A percentile compares a stretch with the other conserved stretches of the same genome.
These are phyloP conservation scores for Andricus quercusramuli DNA, from an alignment of 2,888 invertebrate genomes.

Conservation along the genomic window DNA sequence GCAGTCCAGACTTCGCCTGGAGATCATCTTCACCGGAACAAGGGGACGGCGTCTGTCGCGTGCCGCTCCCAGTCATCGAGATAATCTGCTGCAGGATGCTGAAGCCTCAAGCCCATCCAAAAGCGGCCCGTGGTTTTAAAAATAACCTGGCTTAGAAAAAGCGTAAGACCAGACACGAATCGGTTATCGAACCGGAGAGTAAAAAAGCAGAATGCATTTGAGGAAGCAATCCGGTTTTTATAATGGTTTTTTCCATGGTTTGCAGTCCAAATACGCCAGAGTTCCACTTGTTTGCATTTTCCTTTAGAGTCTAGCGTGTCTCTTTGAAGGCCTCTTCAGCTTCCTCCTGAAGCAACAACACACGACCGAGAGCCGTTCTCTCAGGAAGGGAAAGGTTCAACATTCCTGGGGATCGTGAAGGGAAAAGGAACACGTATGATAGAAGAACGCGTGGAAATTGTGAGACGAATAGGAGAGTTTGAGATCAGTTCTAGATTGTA, in stretches of 20 bases:
- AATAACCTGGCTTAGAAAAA: slow-evolving; percentile 50
- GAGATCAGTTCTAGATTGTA: slow-evolving; percentile 30
- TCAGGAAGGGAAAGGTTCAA: slow-evolving; percentile 50
- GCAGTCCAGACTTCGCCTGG: not conserved
- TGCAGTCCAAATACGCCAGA: not conserved
- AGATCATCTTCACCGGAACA: slow-evolving; percentile 42
- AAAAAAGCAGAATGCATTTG: not conserved
- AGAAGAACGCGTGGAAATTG: slow-evolving; percentile 53
- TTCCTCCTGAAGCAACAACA: slow-evolving; percentile 8
- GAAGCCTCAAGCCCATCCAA: not conserved
- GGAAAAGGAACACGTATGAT: slow-evolving; percentile 51
- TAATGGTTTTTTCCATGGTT: not conserved
- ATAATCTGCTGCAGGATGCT: slow-evolving; percentile 43
- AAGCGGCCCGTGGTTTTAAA: slow-evolving; percentile 48
- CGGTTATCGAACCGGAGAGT: slow-evolving; percentile 51
- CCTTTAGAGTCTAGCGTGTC: not conserved
- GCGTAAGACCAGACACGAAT: slow-evolving; percentile 51
- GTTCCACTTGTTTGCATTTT: slow-evolving; percentile 32
- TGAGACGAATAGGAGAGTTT: slow-evolving; percentile 39
- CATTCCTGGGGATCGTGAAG: slow-evolving; percentile 54
- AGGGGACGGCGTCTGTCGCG: slow-evolving; percentile 56
- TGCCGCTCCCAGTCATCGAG: slow-evolving; percentile 56
- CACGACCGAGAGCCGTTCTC: not conserved
- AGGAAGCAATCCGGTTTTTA: not conserved
- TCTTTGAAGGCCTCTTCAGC: slow-evolving; percentile 2